A percentile compares a stretch with the other conserved stretches of the same genome.
Evolutionary conservation across 2,797 vertebrate species (phyloP).

Genomic region (Sebastes paucispinis): DNA sequence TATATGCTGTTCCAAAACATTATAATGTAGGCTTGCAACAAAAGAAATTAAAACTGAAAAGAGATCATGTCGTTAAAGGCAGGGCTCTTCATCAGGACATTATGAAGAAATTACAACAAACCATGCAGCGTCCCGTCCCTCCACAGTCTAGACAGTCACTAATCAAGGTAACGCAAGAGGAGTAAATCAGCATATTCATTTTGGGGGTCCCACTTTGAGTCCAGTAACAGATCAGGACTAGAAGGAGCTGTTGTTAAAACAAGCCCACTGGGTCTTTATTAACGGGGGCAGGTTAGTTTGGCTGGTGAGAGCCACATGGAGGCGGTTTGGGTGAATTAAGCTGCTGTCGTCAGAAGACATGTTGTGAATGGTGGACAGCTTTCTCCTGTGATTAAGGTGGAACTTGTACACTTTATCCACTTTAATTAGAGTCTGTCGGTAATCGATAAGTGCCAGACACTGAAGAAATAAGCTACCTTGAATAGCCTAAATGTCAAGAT

Average conservation of each 20-base stretch:
- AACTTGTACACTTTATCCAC: constrained; percentile 35
- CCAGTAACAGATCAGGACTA: constrained; percentile 1
- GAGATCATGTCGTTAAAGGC: not conserved
- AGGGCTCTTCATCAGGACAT: not conserved
- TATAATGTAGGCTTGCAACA: not conserved
- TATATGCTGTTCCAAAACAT: not conserved
- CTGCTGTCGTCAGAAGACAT: not conserved
- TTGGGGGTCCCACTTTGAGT: constrained; percentile 5
- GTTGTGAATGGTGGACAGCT: constrained; percentile 1
- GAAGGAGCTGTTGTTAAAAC: constrained; percentile 19
- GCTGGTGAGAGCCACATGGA: not conserved
- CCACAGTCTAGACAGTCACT: constrained; percentile 9
- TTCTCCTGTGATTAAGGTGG: constrained; percentile 3
- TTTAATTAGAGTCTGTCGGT: constrained; percentile 60
- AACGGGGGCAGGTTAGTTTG: not conserved
- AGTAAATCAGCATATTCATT: constrained; percentile 56
- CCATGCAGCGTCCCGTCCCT: constrained; percentile 8
- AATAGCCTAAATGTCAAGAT: constrained; percentile 65
- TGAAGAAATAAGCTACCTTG: constrained; percentile 48
- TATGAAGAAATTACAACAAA: constrained; percentile 45
- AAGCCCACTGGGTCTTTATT: constrained; percentile 13
- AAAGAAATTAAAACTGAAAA: not conserved
- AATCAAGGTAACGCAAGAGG: constrained; percentile 39
- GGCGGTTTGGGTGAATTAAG: not conserved
- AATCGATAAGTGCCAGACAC: constrained; percentile 55